Conservation (phyloP, 2,113 vertebrate species). For the Mohoua ochrocephala region DNA sequence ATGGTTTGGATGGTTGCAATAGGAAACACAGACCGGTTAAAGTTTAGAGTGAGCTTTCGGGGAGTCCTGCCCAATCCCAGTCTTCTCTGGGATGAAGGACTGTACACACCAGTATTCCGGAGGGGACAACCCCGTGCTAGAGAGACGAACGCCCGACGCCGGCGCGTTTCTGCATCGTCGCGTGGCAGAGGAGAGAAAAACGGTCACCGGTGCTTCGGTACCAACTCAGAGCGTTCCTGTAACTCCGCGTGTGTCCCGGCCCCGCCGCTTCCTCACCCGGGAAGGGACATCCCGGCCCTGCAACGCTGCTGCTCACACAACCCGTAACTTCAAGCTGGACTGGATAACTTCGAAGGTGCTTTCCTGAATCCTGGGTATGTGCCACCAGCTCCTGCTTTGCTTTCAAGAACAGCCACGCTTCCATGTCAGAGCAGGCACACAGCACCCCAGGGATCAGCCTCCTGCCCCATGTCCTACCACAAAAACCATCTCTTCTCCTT, state of each 20-base stretch:
- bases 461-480: not conserved
- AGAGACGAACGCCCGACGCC: fast-evolving
- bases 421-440: not conserved
- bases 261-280: fast-evolving
- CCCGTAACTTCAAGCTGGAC: fast-evolving
- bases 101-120: fast-evolving
- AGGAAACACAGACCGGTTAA: conserved; percentile 43
- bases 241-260: fast-evolving
- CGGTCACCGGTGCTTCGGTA: not conserved
- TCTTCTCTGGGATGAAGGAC: not conserved
- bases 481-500: not conserved
- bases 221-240: fast-evolving
- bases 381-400: not conserved
- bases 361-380: fast-evolving
- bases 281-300: not conserved
- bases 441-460: not conserved
- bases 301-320: fast-evolving
- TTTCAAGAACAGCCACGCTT: fast-evolving
- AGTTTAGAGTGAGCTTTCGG: not conserved
- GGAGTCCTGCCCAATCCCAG: not conserved
- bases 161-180: fast-evolving
- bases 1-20: not conserved
- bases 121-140: not conserved
- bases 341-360: fast-evolving
- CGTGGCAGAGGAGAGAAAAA: not conserved